Evolutionary conservation across 2,888 invertebrate species (phyloP), one percentile per base, ranked within the genome.

Genomic region (Caradrina clavipalpis): DNA sequence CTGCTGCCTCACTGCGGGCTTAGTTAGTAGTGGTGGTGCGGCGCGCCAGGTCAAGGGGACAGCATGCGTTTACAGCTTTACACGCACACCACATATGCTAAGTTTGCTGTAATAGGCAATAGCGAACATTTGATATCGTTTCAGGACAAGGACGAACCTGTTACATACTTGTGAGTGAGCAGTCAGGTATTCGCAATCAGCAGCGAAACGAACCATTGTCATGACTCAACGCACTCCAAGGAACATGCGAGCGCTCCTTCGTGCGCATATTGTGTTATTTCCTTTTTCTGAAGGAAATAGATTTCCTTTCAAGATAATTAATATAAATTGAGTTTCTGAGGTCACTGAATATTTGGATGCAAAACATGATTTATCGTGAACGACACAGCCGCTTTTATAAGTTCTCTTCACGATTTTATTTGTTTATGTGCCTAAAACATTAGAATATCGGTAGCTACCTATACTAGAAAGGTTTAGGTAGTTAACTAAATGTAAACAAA

Each of bases 21-120:
- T 13, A 13, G 21, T 39, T 26, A 26, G 39, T 54, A 74, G 45
- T 70, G 22, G 42, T n/a, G 50, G 7, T n/a, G 10, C 21, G 45
- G 31, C 59, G 39, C 62, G n/a, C 1, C 39, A 26, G 75, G 80
- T 68, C 80, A 82, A 82, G 82, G 67, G 50, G n/a, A 63, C 15
- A 26, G n/a, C 58, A 53, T 19, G 22, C n/a, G 15, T 47, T 11
- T 19, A n/a, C n/a, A n/a, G n/a, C n/a, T n/a, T n/a, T n/a, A 31
- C 70, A 54, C 57, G 39, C 47, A 21, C 31, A 58, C 22, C 26
- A 60, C 10, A 45, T 66, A 70, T 54, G n/a, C 22, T 26, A 22
- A 13, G 22, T 51, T 51, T 22, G 22, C 51, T 22, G 26, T 22
- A 51, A 19, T 49, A 49, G 49, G 49, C 49, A 49, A 49, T 19